phyloP scores from a whole-genome alignment of 2,888 invertebrate genomes.

The Xanthorhoe designata region DNA sequence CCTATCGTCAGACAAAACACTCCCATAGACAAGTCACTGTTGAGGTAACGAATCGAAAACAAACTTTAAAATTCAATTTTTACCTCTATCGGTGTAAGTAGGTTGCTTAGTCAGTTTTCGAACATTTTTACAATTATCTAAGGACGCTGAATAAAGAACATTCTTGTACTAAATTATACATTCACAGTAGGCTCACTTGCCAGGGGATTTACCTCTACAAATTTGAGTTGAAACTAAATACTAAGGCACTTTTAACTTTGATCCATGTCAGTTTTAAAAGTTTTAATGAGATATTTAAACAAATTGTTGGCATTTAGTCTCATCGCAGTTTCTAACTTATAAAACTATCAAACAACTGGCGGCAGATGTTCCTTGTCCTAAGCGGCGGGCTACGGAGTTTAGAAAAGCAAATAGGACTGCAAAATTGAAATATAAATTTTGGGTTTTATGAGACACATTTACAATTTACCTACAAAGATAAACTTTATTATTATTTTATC shows the following conservation, averaged over 20 bases:
- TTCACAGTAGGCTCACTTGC: conserved; percentile 17
- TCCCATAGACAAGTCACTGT: conserved; percentile 16
- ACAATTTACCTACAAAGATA: background rate
- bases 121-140: background rate
- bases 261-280: conserved; percentile 15
- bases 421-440: background rate
- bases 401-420: background rate
- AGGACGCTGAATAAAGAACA: conserved; percentile 9
- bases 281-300: conserved; percentile 20
- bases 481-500: no score
- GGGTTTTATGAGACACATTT: background rate
- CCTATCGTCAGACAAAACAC: conserved; percentile 7
- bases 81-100: background rate
- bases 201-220: conserved; percentile 18
- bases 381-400: conserved; percentile 4
- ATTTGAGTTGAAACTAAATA: conserved; percentile 20
- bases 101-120: background rate
- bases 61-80: background rate
- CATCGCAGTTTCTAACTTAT: background rate
- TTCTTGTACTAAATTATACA: conserved; percentile 24
- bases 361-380: conserved; percentile 11
- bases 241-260: no score
- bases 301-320: conserved; percentile 3
- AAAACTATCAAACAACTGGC: conserved; percentile 11
- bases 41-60: background rate